Percentiles rank a stretch among this genome's conserved stretches.
Evolutionary conservation across 2,113 vertebrate species (phyloP).

Genomic region (Talpa occidentalis): DNA sequence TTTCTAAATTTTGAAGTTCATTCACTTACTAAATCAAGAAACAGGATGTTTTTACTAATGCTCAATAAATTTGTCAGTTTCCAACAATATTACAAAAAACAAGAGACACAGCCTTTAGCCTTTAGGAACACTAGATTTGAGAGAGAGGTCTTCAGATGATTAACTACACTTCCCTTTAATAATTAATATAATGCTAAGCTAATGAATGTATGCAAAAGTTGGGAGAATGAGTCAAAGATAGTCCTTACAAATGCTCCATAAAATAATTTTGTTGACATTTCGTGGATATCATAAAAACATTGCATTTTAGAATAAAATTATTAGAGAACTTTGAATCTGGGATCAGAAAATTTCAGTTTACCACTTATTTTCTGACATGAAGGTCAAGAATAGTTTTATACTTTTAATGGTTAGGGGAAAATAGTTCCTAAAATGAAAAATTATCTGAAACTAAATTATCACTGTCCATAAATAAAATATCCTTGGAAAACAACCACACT

Average conservation of each 20-base stretch:
- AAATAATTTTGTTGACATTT: background rate
- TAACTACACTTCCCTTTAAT: background rate
- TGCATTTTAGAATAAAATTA: conserved; percentile 6
- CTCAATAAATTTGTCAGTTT: background rate
- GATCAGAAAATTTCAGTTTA: background rate
- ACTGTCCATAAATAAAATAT: background rate
- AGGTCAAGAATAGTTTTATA: background rate
- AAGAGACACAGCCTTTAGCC: background rate
- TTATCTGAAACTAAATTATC: conserved; percentile 18
- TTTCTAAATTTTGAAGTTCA: background rate
- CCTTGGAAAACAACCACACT: background rate
- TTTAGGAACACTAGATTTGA: background rate
- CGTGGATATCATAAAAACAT: background rate
- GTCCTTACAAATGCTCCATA: background rate
- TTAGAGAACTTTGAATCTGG: background rate
- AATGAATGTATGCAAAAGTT: background rate
- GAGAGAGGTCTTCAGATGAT: background rate
- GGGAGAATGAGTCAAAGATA: background rate
- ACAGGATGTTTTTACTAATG: background rate
- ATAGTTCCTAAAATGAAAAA: background rate
- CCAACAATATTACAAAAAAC: background rate
- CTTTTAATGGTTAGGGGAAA: background rate
- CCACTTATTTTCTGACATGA: background rate
- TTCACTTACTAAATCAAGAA: background rate
- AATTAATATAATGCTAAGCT: background rate